Evolutionary conservation across 2,888 invertebrate species (phyloP).

Genomic region (Cryptophagus acutangulus): DNA sequence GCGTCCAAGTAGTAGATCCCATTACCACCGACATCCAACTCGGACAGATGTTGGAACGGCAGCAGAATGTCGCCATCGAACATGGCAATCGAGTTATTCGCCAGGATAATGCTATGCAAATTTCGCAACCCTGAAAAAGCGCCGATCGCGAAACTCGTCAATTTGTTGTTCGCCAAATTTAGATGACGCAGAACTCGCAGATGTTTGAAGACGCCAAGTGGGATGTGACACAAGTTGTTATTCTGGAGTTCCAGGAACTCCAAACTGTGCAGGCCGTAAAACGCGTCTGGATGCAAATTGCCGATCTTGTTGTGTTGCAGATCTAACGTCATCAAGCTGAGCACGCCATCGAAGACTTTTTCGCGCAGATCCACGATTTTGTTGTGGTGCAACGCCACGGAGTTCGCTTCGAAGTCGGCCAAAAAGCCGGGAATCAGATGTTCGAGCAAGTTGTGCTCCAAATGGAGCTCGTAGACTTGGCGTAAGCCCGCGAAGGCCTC

Average conservation of each 20-base stretch:
- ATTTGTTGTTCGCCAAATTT: constrained; percentile 38
- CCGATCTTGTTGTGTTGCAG: constrained; percentile 38
- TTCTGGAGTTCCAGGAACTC: constrained; percentile 38
- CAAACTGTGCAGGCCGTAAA: constrained; percentile 32
- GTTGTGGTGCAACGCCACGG: constrained; percentile 35
- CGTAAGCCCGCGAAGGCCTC: constrained; percentile 39
- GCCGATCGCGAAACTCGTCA: constrained; percentile 34
- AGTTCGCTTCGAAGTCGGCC: constrained; percentile 34
- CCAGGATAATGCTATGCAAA: constrained; percentile 34
- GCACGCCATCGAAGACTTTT: constrained; percentile 34
- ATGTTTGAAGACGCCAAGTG: constrained; percentile 38
- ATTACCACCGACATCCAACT: constrained; percentile 40
- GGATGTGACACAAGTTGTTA: constrained; percentile 38
- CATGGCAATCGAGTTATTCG: constrained; percentile 34
- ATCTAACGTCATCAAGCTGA: constrained; percentile 35
- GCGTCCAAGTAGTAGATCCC: constrained; percentile 38
- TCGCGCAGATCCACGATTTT: constrained; percentile 30
- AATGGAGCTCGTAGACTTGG: constrained; percentile 38
- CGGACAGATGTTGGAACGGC: constrained; percentile 32
- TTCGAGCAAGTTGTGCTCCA: constrained; percentile 35
- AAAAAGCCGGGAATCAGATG: constrained; percentile 35
- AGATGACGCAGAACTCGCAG: constrained; percentile 31
- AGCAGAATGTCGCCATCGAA: constrained; percentile 37
- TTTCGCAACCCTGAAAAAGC: constrained; percentile 39
- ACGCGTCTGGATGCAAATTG: constrained; percentile 32